Base-by-base conservation (phyloP, 1,140 invertebrate genomes). In the Trypoxylus dichotomus region DNA sequence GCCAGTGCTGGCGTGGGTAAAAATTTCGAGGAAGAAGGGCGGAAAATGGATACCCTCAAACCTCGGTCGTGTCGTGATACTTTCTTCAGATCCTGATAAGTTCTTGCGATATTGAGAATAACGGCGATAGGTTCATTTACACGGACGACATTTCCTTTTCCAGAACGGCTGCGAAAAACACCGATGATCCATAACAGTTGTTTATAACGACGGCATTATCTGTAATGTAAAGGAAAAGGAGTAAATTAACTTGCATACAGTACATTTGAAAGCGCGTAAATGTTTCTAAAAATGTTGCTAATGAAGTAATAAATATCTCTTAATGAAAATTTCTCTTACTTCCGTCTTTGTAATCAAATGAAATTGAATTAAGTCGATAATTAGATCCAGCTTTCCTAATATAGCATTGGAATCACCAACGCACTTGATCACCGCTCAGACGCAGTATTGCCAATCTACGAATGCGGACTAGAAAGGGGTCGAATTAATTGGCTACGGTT, bases 1-100 rank as follows among this genome's bases (percentile, higher is more conserved):
- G 82, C 81, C 84, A 82, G 83, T 78, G 80, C 79, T 80, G 81
- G 81, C 84, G 78, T 79, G 60, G 79, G 74, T 71, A 74, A 63
- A 81, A 76, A 75, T 79, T 84, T 82, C 81, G 83, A 82, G 84
- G 83, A 81, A 68, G 82, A 82, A 83, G 82, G 82, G 60, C 21
- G 60, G 24, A 68, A 68, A 68, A 80, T 76, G 78, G 80, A 79
- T 79, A 82, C 83, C 83, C 84, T 83, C 81, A 79, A 80, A 83
- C 84, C 81, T 84, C 80, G 81, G 76, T 78, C 76, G 54, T 75
- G 72, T 78, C n/a, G 42, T 13, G 37, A 32, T 54, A 19, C 43
- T 21, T 75, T 77, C 77, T 60, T 79, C 72, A 72, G 37, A 54
- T 54, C 47, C 15, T 54, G 19, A 19, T 54, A 54, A 19, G 47